Percentiles rank a stretch among this genome's conserved stretches.
These are phyloP conservation scores for Stegana nigrithorax DNA, from an alignment of 2,888 invertebrate genomes.

Conservation along the genomic window DNA sequence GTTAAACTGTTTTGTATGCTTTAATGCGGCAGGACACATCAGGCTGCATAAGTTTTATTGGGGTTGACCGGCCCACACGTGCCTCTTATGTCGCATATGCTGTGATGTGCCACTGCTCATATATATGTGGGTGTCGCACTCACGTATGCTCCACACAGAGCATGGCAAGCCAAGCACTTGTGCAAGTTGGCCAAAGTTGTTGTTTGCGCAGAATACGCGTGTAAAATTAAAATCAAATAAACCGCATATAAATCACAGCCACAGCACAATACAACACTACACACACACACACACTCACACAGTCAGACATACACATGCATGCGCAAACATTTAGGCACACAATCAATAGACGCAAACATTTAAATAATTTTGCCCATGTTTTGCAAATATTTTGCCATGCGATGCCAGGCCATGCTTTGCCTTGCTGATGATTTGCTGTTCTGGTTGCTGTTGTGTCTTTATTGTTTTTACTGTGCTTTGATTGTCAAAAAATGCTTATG, in stretches of 20 bases:
- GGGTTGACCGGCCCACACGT: too few species aligned
- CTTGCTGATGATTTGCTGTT: not conserved
- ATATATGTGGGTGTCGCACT: not conserved
- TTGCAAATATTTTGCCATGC: not conserved
- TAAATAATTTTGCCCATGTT: not conserved
- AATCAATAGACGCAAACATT: not conserved
- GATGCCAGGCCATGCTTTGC: not conserved
- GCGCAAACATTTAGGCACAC: too few species aligned
- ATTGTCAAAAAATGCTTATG: not conserved
- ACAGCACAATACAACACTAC: not conserved
- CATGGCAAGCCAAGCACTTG: not conserved
- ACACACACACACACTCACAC: not conserved
- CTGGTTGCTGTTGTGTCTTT: not conserved
- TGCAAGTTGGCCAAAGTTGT: not conserved
- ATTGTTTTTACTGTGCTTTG: slow-evolving; percentile 9
- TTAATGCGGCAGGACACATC: too few species aligned
- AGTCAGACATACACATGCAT: too few species aligned
- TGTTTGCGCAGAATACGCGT: not conserved
- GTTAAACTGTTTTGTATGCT: not conserved
- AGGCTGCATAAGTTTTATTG: too few species aligned
- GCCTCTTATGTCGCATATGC: too few species aligned
- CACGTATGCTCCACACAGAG: too few species aligned
- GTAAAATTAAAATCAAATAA: not conserved
- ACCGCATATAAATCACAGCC: not conserved
- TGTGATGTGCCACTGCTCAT: not conserved